These are phyloP conservation scores for Labeo catla DNA, from an alignment of 2,113 vertebrate genomes.

Conservation along the genomic window DNA sequence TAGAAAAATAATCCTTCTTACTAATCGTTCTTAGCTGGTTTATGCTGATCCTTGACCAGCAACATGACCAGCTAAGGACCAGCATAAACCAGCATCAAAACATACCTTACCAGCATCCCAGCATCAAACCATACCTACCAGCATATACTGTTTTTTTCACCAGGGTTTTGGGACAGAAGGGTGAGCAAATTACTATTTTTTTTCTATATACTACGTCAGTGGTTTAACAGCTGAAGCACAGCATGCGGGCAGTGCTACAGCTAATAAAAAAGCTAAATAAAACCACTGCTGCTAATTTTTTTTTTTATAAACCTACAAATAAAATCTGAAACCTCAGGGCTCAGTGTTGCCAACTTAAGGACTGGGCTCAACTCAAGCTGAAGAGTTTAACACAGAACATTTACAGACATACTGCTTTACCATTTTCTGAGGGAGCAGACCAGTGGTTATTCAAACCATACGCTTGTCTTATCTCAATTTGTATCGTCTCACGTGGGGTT, in stretches of 20 bases:
- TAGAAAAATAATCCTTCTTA: too few relatives aligned
- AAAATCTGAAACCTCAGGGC: background rate
- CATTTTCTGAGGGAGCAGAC: background rate
- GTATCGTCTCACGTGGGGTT: background rate
- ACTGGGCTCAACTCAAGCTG: background rate
- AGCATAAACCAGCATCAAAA: too few relatives aligned
- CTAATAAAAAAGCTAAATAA: background rate
- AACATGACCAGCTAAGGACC: too few relatives aligned
- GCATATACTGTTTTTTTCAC: too few relatives aligned
- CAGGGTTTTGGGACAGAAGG: background rate
- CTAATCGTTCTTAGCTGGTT: too few relatives aligned
- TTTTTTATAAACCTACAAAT: background rate
- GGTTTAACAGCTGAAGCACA: background rate
- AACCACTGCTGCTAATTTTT: background rate
- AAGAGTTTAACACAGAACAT: background rate
- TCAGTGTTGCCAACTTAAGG: background rate
- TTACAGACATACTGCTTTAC: background rate
- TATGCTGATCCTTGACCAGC: too few relatives aligned
- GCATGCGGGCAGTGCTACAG: background rate
- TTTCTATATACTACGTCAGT: background rate
- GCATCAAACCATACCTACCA: too few relatives aligned
- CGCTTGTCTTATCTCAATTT: background rate
- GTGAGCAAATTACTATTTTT: background rate
- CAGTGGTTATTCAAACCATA: background rate
- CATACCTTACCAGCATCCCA: too few relatives aligned